phyloP scores from a whole-genome alignment of 2,888 invertebrate species.

The Amphiduros pacificus region DNA sequence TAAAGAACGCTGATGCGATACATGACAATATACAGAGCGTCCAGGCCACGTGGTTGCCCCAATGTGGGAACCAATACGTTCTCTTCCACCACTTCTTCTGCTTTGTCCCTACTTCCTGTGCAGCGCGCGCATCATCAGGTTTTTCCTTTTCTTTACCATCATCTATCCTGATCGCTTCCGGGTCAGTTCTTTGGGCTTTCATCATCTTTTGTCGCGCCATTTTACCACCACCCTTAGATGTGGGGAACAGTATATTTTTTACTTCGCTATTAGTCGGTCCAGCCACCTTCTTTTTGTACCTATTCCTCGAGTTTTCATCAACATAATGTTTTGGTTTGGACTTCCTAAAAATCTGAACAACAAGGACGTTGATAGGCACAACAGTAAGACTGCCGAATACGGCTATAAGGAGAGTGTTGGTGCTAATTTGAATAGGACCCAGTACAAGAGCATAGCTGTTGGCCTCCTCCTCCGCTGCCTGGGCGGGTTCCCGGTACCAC shows the following conservation, averaged over 20 bases:
- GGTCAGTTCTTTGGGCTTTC: too few species aligned
- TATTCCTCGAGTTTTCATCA: too few species aligned
- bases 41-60: constrained; percentile 26
- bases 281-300: too few species aligned
- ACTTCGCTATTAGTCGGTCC: too few species aligned
- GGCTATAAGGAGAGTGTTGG: constrained; percentile 6
- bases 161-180: too few species aligned
- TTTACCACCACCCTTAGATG: too few species aligned
- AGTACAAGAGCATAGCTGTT: not conserved
- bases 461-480: not conserved
- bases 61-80: constrained; percentile 20
- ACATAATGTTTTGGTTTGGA: constrained; percentile 35
- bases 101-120: not conserved
- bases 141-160: not conserved
- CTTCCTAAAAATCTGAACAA: constrained; percentile 57
- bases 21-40: constrained; percentile 34
- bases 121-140: not conserved
- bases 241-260: too few species aligned
- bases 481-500: constrained; percentile 28
- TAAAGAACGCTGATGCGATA: constrained; percentile 53
- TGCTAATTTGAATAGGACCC: constrained; percentile 15
- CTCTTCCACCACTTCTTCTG: constrained; percentile 3
- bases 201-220: too few species aligned
- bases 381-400: constrained; percentile 38
- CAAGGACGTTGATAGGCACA: constrained; percentile 51